Base-by-base conservation (phyloP, 2,797 vertebrate species). In the Acanthis flammea region DNA sequence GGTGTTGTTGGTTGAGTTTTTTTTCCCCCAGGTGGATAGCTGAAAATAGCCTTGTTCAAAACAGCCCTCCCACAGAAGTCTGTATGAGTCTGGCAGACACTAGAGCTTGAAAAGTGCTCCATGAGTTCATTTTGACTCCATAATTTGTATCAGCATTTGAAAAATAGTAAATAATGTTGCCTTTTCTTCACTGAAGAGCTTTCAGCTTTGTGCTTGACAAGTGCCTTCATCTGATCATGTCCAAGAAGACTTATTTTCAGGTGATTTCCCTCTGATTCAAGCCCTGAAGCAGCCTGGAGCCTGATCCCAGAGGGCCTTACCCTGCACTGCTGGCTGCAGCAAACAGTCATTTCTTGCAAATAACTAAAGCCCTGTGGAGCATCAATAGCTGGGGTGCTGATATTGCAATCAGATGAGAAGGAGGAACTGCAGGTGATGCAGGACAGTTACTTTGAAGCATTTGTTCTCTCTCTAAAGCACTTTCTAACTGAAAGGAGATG, bases 311-410 rank as follows among this genome's bases (percentile, higher is more conserved):
- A 76, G 90, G 88, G 47, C 71, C 74, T 92, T 53, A 76, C 25
- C 83, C 74, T 62, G 68, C 65, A 37, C 53, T 57, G 89, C 67
- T 6, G 21, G 45, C 90, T 80, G 75, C 63, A 88, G 71, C 77
- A 72, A 84, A 67, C 47, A 75, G 62, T 16, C 33, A 60, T 79
- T 90, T 76, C 80, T 92, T 74, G 66, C 7, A 19, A 88, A 75
- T 87, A 85, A 91, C 90, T 86, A 91, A 95, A 54, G 77, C 92
- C 80, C 78, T 62, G 80, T 50, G 31, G 90, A 92, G 63, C 75
- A 92, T 51, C 57, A 35, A 18, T 53, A 50, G 63, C 77, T 58
- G 48, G 27, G 71, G 42, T 78, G 90, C 74, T 91, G 93, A 93
- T 73, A 58, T 1, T 7, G 4, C 68, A 35, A 77, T 93, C 61